Conservation (phyloP, 2,888 invertebrate species). For the Chymomyza fuscimana region DNA sequence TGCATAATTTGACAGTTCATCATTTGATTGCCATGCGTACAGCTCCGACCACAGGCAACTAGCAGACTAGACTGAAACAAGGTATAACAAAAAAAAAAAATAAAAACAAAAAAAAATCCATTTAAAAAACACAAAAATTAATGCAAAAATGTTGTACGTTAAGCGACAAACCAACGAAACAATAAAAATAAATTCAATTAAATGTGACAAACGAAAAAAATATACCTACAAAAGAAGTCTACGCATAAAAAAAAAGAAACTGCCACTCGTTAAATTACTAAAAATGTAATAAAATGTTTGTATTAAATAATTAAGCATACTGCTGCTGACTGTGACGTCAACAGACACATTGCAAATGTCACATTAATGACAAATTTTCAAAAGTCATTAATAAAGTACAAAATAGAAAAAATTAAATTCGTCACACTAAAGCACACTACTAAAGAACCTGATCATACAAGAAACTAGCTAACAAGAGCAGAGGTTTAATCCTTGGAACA, state of each 20-base stretch:
- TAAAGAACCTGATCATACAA: too few relatives aligned
- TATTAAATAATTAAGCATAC: conserved; percentile 62
- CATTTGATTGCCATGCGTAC: conserved; percentile 50
- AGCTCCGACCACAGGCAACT: conserved; percentile 62
- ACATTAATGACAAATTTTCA: conserved; percentile 50
- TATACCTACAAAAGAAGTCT: conserved; percentile 9
- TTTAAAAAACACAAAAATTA: conserved; percentile 70
- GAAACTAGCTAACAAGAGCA: too few relatives aligned
- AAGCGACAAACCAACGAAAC: conserved; percentile 40
- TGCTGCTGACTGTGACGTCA: conserved; percentile 33
- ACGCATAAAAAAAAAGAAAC: conserved; percentile 18
- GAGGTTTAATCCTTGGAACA: too few relatives aligned
- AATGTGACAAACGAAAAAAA: conserved; percentile 65
- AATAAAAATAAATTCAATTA: conserved; percentile 74
- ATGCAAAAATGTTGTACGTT: conserved; percentile 65
- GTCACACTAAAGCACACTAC: background rate
- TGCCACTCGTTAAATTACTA: conserved; percentile 58
- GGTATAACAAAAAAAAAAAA: background rate
- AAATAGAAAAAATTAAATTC: conserved; percentile 20
- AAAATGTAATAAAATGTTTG: conserved; percentile 71
- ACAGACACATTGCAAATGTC: conserved; percentile 46
- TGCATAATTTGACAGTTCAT: conserved; percentile 72
- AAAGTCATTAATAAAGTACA: conserved; percentile 22
- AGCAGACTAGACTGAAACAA: conserved; percentile 42
- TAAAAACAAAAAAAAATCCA: conserved; percentile 33